A percentile compares a stretch with the other conserved stretches of the same genome.
These are phyloP conservation scores for Anthoscopus minutus DNA, from an alignment of 2,113 vertebrate species.

Conservation along the genomic window DNA sequence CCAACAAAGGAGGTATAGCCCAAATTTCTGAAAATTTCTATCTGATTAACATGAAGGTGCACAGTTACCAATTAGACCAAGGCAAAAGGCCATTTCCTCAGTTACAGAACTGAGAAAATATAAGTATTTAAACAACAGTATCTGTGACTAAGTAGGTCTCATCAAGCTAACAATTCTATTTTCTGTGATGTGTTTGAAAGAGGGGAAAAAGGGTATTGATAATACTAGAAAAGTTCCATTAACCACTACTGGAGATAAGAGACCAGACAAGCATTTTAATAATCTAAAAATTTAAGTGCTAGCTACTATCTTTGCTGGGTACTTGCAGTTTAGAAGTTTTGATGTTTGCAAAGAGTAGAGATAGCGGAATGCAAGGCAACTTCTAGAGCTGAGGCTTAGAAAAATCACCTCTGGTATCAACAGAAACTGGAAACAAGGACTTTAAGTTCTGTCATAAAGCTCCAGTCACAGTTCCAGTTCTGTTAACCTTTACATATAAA, in stretches of 20 bases:
- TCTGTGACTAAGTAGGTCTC: neutral
- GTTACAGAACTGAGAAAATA: neutral
- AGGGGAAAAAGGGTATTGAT: neutral
- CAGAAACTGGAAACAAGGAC: neutral
- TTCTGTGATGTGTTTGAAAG: neutral
- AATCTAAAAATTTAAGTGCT: neutral
- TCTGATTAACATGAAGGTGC: neutral
- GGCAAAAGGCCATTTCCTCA: neutral
- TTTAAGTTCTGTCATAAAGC: neutral
- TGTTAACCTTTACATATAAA: neutral
- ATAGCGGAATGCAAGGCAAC: neutral
- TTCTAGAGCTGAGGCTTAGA: neutral
- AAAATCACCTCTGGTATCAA: neutral
- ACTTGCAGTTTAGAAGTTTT: neutral
- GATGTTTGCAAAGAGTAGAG: neutral
- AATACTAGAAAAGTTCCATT: neutral
- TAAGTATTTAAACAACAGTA: neutral
- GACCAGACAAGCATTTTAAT: neutral
- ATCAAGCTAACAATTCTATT: neutral
- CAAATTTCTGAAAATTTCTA: neutral
- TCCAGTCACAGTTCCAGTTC: neutral
- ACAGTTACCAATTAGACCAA: neutral
- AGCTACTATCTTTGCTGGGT: neutral
- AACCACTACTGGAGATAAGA: neutral
- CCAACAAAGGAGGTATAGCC: neutral